These are phyloP conservation scores for Dolichomitus sp. DNA, from an alignment of 2,888 invertebrate species.

Conservation along the genomic window DNA sequence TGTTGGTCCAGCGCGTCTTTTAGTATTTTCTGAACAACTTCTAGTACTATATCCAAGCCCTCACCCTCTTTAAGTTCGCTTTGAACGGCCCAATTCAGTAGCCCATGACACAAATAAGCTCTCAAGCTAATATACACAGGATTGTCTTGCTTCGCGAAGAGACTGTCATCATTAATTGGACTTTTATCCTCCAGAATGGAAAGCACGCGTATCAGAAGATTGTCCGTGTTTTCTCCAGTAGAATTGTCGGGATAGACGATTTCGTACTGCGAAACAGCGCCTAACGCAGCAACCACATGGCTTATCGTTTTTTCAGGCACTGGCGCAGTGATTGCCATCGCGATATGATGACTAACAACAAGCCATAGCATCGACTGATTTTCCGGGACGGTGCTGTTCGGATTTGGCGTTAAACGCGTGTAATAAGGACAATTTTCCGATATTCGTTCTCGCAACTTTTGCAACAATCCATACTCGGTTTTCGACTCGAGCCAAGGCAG, in stretches of 20 bases:
- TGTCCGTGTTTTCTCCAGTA: slow-evolving; percentile 37
- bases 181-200: slow-evolving; percentile 72
- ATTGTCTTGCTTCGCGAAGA: slow-evolving; percentile 72
- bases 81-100: slow-evolving; percentile 76
- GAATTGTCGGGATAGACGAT: slow-evolving; percentile 61
- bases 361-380: slow-evolving; percentile 71
- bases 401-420: slow-evolving; percentile 66
- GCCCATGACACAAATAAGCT: slow-evolving; percentile 79
- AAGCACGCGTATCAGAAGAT: slow-evolving; percentile 73
- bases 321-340: slow-evolving; percentile 74
- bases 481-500: slow-evolving; percentile 73
- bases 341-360: slow-evolving; percentile 75
- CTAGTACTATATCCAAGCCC: slow-evolving; percentile 56
- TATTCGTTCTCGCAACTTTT: slow-evolving; percentile 68
- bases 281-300: slow-evolving; percentile 76
- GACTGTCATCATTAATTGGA: slow-evolving; percentile 69
- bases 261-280: slow-evolving; percentile 76
- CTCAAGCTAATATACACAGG: slow-evolving; percentile 76
- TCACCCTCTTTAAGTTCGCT: slow-evolving; percentile 34
- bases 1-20: slow-evolving; percentile 74
- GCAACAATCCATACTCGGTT: slow-evolving; percentile 69
- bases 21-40: slow-evolving; percentile 73
- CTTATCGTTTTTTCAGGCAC: slow-evolving; percentile 70
- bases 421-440: slow-evolving; percentile 69
- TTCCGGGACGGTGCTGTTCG: slow-evolving; percentile 29